Evolutionary conservation across 2,113 vertebrate genomes (phyloP), one percentile per base, ranked within the genome.

Genomic region (Sorex araneus): DNA sequence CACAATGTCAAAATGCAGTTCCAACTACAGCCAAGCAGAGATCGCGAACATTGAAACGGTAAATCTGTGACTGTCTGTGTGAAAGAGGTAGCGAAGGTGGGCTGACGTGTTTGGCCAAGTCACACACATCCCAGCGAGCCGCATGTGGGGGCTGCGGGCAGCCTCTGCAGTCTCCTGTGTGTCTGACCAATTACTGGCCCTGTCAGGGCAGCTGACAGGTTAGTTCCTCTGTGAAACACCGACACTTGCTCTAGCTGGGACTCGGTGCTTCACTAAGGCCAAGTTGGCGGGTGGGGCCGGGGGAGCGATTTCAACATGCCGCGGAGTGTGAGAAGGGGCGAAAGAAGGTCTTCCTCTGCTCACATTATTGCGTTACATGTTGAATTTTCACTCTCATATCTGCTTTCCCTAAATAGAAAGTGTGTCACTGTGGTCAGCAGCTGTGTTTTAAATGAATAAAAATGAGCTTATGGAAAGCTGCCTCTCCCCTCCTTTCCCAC

Each of bases 1-100:
- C 97, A 99, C 99, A 98, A 98, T 98, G 98, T 98, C 98, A 98
- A 98, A 98, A 98, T 98, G 98, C 98, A 98, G 94, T 97, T 97
- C 77, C 90, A 94, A 97, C 96, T 97, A 94, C 95, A 96, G 96
- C 97, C 97, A 93, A 95, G 95, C 96, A 97, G 97, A 97, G 96
- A 87, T 97, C 97, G 96, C 93, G 45, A 95, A 98, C 94, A 97
- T 98, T 97, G 97, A 98, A 97, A 97, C 97, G 98, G 99, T 99
- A 97, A 99, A 98, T 97, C 88, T 45, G 32, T 74, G 83, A 34
- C 57, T 79, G 67, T 77, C 12, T 73, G 2, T 43, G 69, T 63
- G 47, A 43, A 77, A 57, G 84, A 64, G 75, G 47, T 69, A 70
- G 57, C 30, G 88, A 67, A 21, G 57, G 27, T 60, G 11, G 64